A percentile compares a stretch with the other conserved stretches of the same genome.
phyloP scores from a whole-genome alignment of 2,113 vertebrate genomes.

The Phylloscopus whistleri region DNA sequence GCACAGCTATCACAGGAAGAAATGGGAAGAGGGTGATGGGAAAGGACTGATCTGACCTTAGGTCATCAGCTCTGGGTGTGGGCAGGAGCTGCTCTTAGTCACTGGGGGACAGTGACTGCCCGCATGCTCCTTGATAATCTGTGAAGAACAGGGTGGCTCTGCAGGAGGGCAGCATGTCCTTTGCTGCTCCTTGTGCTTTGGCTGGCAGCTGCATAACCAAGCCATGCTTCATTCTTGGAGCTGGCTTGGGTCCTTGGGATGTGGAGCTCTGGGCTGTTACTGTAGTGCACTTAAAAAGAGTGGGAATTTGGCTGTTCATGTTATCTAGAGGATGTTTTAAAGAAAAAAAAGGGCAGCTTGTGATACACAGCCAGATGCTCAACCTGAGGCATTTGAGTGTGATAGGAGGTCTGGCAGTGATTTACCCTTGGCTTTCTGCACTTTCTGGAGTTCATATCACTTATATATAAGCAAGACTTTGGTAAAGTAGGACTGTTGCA shows the following conservation, averaged over 20 bases:
- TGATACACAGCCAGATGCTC: neutral
- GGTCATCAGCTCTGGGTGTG: neutral
- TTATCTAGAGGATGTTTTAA: neutral
- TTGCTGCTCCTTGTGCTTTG: neutral
- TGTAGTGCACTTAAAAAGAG: neutral
- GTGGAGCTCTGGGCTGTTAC: neutral
- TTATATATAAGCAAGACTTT: neutral
- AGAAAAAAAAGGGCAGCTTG: neutral
- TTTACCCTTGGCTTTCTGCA: neutral
- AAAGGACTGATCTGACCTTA: neutral
- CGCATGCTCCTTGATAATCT: neutral
- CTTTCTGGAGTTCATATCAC: neutral
- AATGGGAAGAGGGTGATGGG: neutral
- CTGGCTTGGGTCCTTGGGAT: neutral
- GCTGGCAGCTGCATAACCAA: rapidly evolving
- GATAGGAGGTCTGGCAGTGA: neutral
- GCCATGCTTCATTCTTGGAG: neutral
- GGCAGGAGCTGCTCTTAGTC: neutral
- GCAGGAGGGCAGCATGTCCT: rapidly evolving
- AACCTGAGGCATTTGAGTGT: neutral
- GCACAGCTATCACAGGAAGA: neutral
- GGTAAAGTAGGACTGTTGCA: neutral
- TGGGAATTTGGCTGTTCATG: neutral
- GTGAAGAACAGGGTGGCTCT: neutral
- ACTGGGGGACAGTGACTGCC: neutral